phyloP scores from a whole-genome alignment of 2,888 invertebrate species.

The Ctenicera cuprea region DNA sequence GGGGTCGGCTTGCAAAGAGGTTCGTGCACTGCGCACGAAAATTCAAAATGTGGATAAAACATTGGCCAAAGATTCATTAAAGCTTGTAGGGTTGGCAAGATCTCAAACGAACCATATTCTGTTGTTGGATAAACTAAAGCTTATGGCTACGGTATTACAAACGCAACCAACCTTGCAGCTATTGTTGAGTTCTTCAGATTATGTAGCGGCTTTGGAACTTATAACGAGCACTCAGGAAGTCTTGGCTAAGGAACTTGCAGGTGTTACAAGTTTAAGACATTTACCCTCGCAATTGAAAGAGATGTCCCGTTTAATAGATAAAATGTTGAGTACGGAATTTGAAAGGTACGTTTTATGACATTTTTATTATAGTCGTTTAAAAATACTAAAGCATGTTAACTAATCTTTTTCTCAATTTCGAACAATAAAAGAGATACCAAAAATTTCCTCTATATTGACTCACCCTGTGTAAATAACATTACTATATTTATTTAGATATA shows the following conservation, averaged over 20 bases:
- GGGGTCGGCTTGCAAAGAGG: constrained; percentile 86
- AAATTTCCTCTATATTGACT: too few relatives aligned
- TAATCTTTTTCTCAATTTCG: too few relatives aligned
- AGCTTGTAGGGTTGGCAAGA: constrained; percentile 83
- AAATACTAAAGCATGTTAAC: too few relatives aligned
- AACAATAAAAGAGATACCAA: too few relatives aligned
- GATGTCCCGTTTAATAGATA: constrained; percentile 96
- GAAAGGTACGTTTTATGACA: constrained; percentile 76
- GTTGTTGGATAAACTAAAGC: constrained; percentile 85
- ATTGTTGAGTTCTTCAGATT: constrained; percentile 95
- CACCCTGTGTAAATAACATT: too few relatives aligned
- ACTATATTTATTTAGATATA: too few relatives aligned
- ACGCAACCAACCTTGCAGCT: constrained; percentile 98
- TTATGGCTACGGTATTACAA: constrained; percentile 97
- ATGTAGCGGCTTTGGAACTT: constrained; percentile 96
- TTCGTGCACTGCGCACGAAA: constrained; percentile 83
- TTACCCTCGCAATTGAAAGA: constrained; percentile 96
- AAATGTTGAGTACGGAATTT: constrained; percentile 97
- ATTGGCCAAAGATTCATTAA: constrained; percentile 87
- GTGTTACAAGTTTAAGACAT: constrained; percentile 96
- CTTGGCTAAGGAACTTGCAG: constrained; percentile 90
- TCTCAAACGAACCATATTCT: constrained; percentile 79
- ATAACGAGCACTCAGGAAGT: constrained; percentile 98
- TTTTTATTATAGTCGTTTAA: too few relatives aligned
- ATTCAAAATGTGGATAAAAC: constrained; percentile 86